Evolutionary conservation across 2,797 vertebrate genomes (phyloP), one percentile per base, ranked within the genome.

Genomic region (Lithobates pipiens): DNA sequence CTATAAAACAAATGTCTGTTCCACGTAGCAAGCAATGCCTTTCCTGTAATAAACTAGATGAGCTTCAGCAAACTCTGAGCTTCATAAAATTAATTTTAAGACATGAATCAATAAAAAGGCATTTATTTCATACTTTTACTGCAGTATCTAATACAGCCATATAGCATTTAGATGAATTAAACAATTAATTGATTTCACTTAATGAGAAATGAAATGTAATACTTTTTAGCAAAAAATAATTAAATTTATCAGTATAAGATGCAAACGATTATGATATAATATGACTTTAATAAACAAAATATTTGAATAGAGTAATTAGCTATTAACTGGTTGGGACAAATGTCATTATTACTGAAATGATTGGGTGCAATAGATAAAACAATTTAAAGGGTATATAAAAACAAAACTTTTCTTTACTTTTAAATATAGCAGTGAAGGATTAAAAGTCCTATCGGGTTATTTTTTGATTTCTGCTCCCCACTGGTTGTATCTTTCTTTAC

Each of bases 151-250:
- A 68, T 54, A 76, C 11, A 5, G 42, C 36, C 42, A 61, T 42
- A 54, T n/a, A 2, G 67, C 54, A 32, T 77, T 44, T 61, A 29
- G 44, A 50, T 84, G 39, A 27, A 82, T 82, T 16, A 82, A 76
- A 77, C 34, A 77, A 69, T 77, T 84, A 70, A 50, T 61, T 84
- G 74, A 84, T 65, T 77, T 69, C 8, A n/a, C 32, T 29, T 54
- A 84, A 84, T 61, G 75, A 70, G 46, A 63, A 77, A 71, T 63
- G 50, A 71, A 84, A 84, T 77, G 50, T 25, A 84, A 77, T 77
- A 80, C 50, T 54, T 54, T 46, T 54, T 16, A 54, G 50, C 50
- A 54, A 13, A 80, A 80, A 46, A 34, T 71, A 36, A 71, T 72
- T 36, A 15, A 10, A 83, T 44, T 83, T 42, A 67, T 76, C 16